phyloP scores from a whole-genome alignment of 53 echinoderm and acorn worm species.

The Holothuria leucospilota region DNA sequence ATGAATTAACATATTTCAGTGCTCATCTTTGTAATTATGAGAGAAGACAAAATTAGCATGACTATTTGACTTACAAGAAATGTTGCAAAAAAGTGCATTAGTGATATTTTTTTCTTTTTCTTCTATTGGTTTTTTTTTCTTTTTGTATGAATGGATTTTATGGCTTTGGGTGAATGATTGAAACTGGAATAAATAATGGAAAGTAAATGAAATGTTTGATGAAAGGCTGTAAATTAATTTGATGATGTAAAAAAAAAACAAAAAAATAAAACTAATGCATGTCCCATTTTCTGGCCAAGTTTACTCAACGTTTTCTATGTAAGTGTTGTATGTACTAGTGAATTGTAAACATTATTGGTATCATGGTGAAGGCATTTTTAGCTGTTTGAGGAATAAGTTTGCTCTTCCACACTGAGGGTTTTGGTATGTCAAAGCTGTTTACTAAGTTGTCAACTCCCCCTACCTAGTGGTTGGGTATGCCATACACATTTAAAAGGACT shows the following conservation, averaged over 20 bases:
- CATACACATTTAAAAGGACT: not conserved
- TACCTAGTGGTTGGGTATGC: too few relatives aligned
- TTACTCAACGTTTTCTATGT: constrained; percentile 29
- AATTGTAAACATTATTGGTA: constrained; percentile 18
- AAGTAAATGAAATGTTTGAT: not conserved
- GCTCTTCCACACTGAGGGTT: constrained; percentile 33
- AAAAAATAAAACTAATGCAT: constrained; percentile 39
- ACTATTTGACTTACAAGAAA: not conserved
- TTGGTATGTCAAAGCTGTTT: too few relatives aligned
- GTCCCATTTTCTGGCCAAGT: not conserved
- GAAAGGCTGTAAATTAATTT: constrained; percentile 35
- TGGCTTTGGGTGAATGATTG: constrained; percentile 22
- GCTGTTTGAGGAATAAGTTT: constrained; percentile 31
- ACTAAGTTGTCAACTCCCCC: too few relatives aligned
- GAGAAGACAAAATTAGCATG: constrained; percentile 18
- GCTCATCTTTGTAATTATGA: constrained; percentile 30
- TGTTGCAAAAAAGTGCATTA: constrained; percentile 1
- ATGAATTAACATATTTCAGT: constrained; percentile 1
- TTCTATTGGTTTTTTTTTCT: not conserved
- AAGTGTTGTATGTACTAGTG: constrained; percentile 46
- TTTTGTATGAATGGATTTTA: constrained; percentile 33
- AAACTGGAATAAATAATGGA: not conserved
- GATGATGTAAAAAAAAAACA: not conserved
- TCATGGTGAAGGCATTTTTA: constrained; percentile 43
- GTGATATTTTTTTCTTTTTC: constrained; percentile 6